phyloP scores from a whole-genome alignment of 2,888 invertebrate genomes.

The Drosophila planitibia region DNA sequence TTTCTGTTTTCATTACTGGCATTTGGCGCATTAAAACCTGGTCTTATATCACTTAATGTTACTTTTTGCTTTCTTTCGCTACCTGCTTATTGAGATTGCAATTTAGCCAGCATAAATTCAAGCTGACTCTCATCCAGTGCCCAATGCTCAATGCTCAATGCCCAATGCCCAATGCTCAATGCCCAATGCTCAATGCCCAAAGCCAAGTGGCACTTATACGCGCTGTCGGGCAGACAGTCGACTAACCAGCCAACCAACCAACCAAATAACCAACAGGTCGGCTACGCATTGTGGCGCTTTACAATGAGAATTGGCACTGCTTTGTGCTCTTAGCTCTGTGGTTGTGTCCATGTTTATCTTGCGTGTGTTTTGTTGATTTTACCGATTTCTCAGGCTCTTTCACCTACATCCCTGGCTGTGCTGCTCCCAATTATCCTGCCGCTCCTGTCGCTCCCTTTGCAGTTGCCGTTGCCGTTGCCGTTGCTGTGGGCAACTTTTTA shows the following conservation, averaged over 20 bases:
- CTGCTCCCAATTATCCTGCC: neutral
- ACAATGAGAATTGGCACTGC: constrained; percentile 44
- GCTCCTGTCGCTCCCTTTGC: neutral
- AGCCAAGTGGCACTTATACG: constrained; percentile 52
- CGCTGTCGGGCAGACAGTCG: constrained; percentile 34
- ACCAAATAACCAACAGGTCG: constrained; percentile 55
- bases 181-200: constrained; percentile 2
- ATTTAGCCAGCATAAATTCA: constrained; percentile 66
- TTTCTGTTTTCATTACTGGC: constrained; percentile 25
- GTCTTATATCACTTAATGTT: constrained; percentile 25
- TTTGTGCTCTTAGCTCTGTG: constrained; percentile 47
- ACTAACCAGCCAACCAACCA: constrained; percentile 10
- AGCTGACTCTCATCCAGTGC: constrained; percentile 16
- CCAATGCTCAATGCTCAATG: neutral
- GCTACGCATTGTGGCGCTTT: constrained; percentile 46
- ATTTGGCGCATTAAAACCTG: constrained; percentile 44
- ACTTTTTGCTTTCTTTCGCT: constrained; percentile 7
- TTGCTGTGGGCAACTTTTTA: constrained; percentile 63
- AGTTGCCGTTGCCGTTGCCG: constrained; percentile 10
- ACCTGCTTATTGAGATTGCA: constrained; percentile 69
- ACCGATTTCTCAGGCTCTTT: constrained; percentile 62
- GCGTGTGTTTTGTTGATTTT: constrained; percentile 76
- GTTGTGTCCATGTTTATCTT: constrained; percentile 57
- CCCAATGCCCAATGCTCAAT: constrained; percentile 24
- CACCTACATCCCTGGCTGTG: neutral